phyloP scores from a whole-genome alignment of 1,140 invertebrate genomes.

The Dinoponera quadriceps region DNA sequence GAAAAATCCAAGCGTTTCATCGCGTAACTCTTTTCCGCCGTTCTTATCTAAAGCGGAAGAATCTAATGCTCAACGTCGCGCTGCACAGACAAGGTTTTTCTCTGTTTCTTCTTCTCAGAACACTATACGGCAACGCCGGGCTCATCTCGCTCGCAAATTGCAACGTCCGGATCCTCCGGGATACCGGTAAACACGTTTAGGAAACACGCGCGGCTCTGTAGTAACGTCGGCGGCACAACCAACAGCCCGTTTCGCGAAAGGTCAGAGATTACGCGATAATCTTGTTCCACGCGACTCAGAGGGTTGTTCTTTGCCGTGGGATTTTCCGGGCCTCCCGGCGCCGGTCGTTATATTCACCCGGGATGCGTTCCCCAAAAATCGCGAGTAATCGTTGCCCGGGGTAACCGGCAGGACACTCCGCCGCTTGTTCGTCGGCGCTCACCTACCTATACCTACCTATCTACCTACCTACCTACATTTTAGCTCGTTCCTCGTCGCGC shows the following conservation, averaged over 20 bases:
- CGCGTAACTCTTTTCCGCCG: no score
- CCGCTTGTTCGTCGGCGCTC: conserved; percentile 39
- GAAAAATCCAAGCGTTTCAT: no score
- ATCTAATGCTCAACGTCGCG: no score
- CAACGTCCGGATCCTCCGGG: not conserved
- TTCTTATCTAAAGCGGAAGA: no score
- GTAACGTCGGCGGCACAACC: not conserved
- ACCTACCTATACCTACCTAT: conserved; percentile 35
- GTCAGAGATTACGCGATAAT: conserved; percentile 45
- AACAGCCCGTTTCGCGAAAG: conserved; percentile 24
- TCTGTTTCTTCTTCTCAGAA: not conserved
- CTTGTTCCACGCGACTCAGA: not conserved
- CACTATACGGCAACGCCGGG: not conserved
- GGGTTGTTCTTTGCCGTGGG: not conserved
- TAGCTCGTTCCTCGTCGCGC: conserved; percentile 52
- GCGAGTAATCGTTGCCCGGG: not conserved
- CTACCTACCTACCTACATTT: not conserved
- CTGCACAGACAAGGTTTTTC: no score
- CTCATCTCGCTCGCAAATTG: not conserved
- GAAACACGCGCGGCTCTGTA: not conserved
- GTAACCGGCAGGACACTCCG: conserved; percentile 19
- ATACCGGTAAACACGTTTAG: not conserved
- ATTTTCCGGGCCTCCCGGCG: not conserved
- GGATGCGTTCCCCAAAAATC: not conserved
- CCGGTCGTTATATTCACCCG: not conserved